A percentile compares a stretch with the other conserved stretches of the same genome.
phyloP scores from a whole-genome alignment of 2,797 vertebrate species.

The Pitangus sulphuratus region DNA sequence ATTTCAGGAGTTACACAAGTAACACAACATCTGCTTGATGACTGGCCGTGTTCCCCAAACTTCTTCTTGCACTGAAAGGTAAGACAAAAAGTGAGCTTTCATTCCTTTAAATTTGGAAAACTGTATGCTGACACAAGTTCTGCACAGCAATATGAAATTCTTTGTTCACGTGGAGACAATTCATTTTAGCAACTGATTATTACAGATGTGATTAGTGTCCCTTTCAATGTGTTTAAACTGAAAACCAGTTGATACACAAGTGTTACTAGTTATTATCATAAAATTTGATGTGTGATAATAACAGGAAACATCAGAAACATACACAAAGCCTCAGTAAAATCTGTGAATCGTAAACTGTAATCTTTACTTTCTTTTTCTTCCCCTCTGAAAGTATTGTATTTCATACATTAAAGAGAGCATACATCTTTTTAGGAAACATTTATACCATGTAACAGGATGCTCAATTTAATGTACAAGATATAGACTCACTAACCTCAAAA shows the following conservation, averaged over 20 bases:
- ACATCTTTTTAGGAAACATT: slow-evolving; percentile 1
- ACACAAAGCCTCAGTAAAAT: background rate
- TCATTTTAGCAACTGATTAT: background rate
- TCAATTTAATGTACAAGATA: slow-evolving; percentile 6
- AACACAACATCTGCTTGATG: background rate
- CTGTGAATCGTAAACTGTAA: background rate
- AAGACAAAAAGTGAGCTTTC: background rate
- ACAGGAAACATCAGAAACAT: background rate
- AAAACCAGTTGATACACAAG: background rate
- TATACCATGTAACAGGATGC: background rate
- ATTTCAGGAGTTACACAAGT: background rate
- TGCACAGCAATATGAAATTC: background rate
- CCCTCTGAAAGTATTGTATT: background rate
- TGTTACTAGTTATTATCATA: background rate
- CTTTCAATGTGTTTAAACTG: background rate
- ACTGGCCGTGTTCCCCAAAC: background rate
- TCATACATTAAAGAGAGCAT: background rate
- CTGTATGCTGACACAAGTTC: background rate
- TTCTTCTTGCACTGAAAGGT: background rate
- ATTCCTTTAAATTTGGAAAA: background rate
- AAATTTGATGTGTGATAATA: background rate
- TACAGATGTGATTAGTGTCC: background rate
- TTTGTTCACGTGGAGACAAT: background rate
- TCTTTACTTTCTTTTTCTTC: background rate
- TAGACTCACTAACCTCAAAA: background rate